These are phyloP conservation scores for Cervus canadensis DNA, from an alignment of 2,113 vertebrate species.

Conservation along the genomic window DNA sequence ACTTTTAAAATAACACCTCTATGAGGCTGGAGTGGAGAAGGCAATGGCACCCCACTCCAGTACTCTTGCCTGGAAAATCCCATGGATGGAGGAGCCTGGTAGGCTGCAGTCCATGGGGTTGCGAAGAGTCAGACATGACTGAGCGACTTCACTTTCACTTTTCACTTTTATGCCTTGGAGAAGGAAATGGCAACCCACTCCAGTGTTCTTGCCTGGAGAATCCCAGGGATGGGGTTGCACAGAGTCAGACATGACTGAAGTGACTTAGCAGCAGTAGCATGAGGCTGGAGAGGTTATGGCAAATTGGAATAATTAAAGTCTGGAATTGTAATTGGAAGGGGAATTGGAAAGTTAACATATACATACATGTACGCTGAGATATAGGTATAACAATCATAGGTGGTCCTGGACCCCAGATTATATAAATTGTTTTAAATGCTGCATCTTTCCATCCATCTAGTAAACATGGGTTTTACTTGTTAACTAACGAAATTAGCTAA, in stretches of 20 bases:
- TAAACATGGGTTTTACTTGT: not conserved
- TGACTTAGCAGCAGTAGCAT: too few species aligned
- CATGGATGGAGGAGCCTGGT: too few species aligned
- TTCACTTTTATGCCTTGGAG: too few species aligned
- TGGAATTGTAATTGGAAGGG: not conserved
- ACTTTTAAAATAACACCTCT: not conserved
- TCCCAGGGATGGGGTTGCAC: too few species aligned
- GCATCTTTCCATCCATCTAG: not conserved
- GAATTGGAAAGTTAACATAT: not conserved
- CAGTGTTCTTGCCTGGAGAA: too few species aligned
- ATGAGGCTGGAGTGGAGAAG: not conserved
- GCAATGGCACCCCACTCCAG: too few species aligned
- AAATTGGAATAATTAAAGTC: not conserved
- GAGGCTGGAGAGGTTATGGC: not conserved
- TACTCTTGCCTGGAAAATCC: too few species aligned
- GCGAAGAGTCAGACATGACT: too few species aligned
- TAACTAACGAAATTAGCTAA: not conserved
- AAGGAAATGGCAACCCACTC: too few species aligned
- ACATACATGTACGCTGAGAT: not conserved
- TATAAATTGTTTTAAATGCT: not conserved
- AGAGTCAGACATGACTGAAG: too few species aligned
- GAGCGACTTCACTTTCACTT: too few species aligned
- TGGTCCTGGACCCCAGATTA: not conserved
- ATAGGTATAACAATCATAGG: not conserved
- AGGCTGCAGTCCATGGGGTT: too few species aligned